phyloP scores from a whole-genome alignment of 2,113 vertebrate species.

The Cephalopterus ornatus region DNA sequence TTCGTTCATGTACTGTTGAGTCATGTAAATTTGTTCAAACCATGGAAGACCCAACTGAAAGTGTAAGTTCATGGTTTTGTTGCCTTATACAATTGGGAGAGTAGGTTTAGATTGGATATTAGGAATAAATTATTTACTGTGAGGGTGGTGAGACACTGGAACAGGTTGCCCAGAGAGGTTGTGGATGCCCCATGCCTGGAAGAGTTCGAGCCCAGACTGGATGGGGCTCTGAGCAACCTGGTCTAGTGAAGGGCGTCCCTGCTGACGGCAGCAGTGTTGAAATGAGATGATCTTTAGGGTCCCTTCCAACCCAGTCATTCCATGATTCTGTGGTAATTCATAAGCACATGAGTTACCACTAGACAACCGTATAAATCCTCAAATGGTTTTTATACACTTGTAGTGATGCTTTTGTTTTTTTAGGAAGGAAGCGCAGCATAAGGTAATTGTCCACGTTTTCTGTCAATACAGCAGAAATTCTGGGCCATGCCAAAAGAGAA shows the following conservation, averaged over 20 bases:
- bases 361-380: rapidly evolving
- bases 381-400: background rate
- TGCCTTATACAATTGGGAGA: background rate
- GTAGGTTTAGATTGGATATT: background rate
- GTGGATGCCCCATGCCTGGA: background rate
- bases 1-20: slow-evolving; percentile 89
- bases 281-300: background rate
- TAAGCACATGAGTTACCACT: background rate
- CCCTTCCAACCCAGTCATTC: background rate
- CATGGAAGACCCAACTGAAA: slow-evolving; percentile 82
- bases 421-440: background rate
- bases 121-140: background rate
- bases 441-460: background rate
- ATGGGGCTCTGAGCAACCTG: no score
- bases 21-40: slow-evolving; percentile 84
- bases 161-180: background rate
- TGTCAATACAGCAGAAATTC: background rate
- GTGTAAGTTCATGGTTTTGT: slow-evolving; percentile 64
- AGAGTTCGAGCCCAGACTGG: no score
- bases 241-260: background rate
- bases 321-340: background rate
- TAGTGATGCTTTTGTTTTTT: background rate
- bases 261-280: background rate
- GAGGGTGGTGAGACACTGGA: background rate
- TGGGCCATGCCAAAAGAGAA: background rate